Evolutionary conservation across 2,888 invertebrate genomes (phyloP), one percentile per base, ranked within the genome.

Genomic region (Melieria picta): DNA sequence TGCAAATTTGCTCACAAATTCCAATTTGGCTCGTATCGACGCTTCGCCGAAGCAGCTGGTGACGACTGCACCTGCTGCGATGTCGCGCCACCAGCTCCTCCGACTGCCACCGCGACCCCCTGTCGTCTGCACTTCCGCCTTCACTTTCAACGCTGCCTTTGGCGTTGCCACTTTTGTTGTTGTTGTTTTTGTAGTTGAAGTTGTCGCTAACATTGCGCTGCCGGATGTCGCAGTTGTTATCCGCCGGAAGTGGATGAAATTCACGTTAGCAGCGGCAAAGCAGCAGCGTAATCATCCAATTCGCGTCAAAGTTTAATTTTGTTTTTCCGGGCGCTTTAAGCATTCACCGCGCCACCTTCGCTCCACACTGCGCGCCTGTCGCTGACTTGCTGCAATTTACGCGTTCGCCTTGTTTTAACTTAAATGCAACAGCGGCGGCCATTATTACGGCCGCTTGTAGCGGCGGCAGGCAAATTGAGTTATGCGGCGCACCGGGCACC

Each of bases 161-260:
- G 9, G 48, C 0, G 63, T 43, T n/a, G n/a, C 4, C 16, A 42
- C 9, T 52, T 68, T 68, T 60, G 50, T n/a, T 43, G 62, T 61
- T 52, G 60, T 50, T 45, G 45, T 61, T 50, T 13, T 58, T 30
- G 42, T 61, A 45, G 7, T 47, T 48, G 13, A 11, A 13, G 16
- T 47, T 62, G 1, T 46, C 7, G 47, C 7, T 11, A 10, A 50
- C 62, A 43, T 30, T 30, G 42, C 42, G 65, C 56, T 66, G 73
- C 52, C 76, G 77, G 77, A 77, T 76, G 75, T 74, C 75, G 74
- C 75, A 72, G 72, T 76, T 75, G 74, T 76, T 76, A 77, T 71
- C 74, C 72, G 71, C 73, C 74, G 77, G 77, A 77, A 75, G 74
- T 76, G 74, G 65, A 72, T 76, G 71, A 75, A 76, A 76, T 71